phyloP scores from a whole-genome alignment of 2,888 invertebrate genomes.

The Thysanoteuthis rhombus region DNA sequence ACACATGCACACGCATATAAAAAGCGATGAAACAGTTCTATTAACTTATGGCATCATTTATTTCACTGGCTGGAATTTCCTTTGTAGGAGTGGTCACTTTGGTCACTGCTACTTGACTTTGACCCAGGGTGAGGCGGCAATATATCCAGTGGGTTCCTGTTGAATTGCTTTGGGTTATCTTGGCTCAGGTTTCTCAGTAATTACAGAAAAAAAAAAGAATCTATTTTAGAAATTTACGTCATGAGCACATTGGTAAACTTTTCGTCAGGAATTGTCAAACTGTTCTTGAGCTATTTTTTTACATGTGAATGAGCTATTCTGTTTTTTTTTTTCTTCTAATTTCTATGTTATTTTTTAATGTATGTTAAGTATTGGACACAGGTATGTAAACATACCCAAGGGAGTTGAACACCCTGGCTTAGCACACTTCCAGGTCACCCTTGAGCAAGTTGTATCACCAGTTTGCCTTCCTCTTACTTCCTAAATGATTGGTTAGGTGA shows the following conservation, averaged over 20 bases:
- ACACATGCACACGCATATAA: background rate
- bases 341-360: too few relatives aligned
- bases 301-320: too few relatives aligned
- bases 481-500: too few relatives aligned
- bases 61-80: background rate
- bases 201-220: background rate
- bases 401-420: too few relatives aligned
- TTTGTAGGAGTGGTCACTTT: background rate
- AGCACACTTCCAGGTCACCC: too few relatives aligned
- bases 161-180: background rate
- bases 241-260: background rate
- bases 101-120: background rate
- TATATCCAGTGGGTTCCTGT: background rate
- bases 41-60: too few relatives aligned
- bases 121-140: background rate
- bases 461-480: too few relatives aligned
- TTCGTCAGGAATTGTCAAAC: background rate
- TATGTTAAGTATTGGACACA: too few relatives aligned
- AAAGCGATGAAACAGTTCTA: background rate
- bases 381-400: too few relatives aligned
- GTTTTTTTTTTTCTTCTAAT: too few relatives aligned
- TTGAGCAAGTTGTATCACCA: too few relatives aligned
- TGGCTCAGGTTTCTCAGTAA: background rate
- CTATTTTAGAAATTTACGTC: background rate
- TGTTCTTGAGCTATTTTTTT: background rate